These are phyloP conservation scores for Drosophila obscura DNA, from an alignment of 1,140 invertebrate genomes.

Conservation along the genomic window DNA sequence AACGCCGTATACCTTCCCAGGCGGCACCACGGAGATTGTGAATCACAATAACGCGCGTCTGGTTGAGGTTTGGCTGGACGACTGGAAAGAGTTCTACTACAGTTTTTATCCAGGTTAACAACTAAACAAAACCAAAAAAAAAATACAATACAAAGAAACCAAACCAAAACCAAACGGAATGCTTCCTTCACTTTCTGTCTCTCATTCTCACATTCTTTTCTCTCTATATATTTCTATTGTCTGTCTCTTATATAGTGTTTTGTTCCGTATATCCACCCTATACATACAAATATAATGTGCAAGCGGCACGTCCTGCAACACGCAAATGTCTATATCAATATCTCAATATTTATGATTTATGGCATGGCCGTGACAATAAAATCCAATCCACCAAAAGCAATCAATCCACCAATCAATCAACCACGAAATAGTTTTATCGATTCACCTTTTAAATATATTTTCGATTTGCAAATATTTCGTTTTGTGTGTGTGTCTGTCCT, in stretches of 20 bases:
- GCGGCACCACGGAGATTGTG: constrained; percentile 98
- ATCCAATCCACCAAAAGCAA: constrained; percentile 26
- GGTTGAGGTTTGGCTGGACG: constrained; percentile 98
- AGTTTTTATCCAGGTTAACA: constrained; percentile 96
- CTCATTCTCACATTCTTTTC: constrained; percentile 47
- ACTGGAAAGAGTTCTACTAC: constrained; percentile 99
- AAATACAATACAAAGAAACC: constrained; percentile 32
- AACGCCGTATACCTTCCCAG: constrained; percentile 99
- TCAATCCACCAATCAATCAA: constrained; percentile 49
- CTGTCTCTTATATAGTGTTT: constrained; percentile 63
- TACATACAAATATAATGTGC: constrained; percentile 43
- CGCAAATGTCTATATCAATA: constrained; percentile 64
- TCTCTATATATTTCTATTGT: constrained; percentile 36
- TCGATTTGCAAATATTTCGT: constrained; percentile 46
- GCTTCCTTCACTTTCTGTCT: constrained; percentile 55
- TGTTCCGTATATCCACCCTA: constrained; percentile 59
- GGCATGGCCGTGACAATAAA: constrained; percentile 67
- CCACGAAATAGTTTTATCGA: constrained; percentile 27
- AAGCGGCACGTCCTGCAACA: constrained; percentile 68
- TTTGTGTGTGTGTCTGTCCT: constrained; percentile 22
- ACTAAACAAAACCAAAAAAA: constrained; percentile 35
- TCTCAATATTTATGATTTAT: constrained; percentile 67
- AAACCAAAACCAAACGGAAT: constrained; percentile 41
- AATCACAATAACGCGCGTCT: constrained; percentile 99
- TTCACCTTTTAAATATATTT: constrained; percentile 37